These are phyloP conservation scores for Apomyelois bistriatella DNA, from an alignment of 2,888 invertebrate genomes.

Conservation along the genomic window DNA sequence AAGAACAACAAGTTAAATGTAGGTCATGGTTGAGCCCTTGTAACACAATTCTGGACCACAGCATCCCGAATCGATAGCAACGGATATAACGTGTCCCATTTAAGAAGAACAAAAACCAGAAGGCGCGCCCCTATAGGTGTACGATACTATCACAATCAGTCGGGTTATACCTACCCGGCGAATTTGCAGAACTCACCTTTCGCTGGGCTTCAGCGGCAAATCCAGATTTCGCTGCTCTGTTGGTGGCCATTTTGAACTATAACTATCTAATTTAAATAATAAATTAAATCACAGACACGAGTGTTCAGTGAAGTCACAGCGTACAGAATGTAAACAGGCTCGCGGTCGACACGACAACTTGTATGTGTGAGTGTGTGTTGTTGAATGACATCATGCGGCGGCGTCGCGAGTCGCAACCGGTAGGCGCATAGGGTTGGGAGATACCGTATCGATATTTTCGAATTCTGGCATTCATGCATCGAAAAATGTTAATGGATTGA, in stretches of 20 bases:
- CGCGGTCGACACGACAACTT: constrained; percentile 47
- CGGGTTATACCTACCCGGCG: constrained; percentile 34
- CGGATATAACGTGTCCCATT: constrained; percentile 35
- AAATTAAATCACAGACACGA: constrained; percentile 71
- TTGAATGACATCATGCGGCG: constrained; percentile 75
- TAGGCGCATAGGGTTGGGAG: constrained; percentile 29
- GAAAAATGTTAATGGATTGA: too few species aligned
- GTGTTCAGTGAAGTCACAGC: constrained; percentile 64
- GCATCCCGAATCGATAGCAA: constrained; percentile 69
- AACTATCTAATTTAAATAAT: constrained; percentile 51
- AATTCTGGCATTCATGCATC: too few species aligned
- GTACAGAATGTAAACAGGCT: constrained; percentile 69
- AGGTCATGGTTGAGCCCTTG: constrained; percentile 69
- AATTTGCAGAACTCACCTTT: constrained; percentile 84
- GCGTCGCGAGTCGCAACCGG: constrained; percentile 31
- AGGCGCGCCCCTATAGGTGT: constrained; percentile 18
- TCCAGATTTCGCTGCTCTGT: constrained; percentile 94
- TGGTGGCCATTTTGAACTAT: constrained; percentile 84
- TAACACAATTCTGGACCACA: constrained; percentile 63
- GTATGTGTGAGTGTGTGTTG: constrained; percentile 69
- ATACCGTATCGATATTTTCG: constrained; percentile 32
- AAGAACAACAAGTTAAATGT: constrained; percentile 39
- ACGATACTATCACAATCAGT: constrained; percentile 28
- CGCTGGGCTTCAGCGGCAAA: constrained; percentile 97
- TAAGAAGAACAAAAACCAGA: constrained; percentile 30